Conservation (phyloP, 2,113 vertebrate genomes). For the Acanthochromis polyacanthus region DNA sequence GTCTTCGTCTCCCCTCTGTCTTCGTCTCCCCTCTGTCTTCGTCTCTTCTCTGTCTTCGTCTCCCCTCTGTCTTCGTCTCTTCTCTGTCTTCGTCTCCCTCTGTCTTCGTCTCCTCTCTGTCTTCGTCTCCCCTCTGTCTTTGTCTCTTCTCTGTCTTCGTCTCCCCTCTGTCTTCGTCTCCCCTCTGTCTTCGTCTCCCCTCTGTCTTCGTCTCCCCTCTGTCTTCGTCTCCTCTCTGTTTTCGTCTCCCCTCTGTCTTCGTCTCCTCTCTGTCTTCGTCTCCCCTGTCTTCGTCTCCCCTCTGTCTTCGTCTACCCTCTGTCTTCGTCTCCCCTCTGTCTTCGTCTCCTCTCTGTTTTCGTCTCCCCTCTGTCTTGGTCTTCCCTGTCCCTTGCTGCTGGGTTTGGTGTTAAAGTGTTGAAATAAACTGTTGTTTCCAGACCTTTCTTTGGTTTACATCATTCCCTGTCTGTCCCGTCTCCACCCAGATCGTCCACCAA, state of each 20-base stretch:
- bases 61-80: neutral
- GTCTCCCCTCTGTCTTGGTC: neutral
- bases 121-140: no score
- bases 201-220: neutral
- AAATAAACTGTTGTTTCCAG: constrained; percentile 56
- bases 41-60: no score
- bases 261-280: no score
- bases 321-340: no score
- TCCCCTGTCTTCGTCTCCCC: no score
- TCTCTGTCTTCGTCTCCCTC: neutral
- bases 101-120: neutral
- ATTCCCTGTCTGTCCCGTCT: constrained; percentile 9
- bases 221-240: neutral
- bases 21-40: no score
- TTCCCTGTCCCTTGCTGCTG: constrained; percentile 34
- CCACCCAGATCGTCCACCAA: constrained; percentile 24
- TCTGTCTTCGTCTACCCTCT: no score
- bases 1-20: no score
- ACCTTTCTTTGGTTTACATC: constrained; percentile 53
- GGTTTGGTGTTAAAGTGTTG: constrained; percentile 45
- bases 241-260: neutral
- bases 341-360: neutral
- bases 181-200: no score
- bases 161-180: no score
- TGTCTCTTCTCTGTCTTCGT: no score